Conservation (phyloP, 2,113 vertebrate species). For the Cyrtonyx montezumae region DNA sequence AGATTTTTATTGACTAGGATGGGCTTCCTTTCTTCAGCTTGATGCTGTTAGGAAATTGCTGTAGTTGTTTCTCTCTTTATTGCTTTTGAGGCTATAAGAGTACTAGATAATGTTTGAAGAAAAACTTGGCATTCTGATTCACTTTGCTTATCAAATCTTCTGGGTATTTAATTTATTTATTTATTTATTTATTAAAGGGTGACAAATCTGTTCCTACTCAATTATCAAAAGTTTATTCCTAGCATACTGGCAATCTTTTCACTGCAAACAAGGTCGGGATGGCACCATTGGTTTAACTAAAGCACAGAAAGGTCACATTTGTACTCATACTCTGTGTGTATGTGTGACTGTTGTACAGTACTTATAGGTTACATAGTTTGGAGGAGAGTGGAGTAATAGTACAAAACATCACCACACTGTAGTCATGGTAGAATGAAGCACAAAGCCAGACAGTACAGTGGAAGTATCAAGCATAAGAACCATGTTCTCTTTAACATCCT, state of each 20-base stretch:
- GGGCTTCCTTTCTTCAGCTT: background rate
- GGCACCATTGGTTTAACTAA: background rate
- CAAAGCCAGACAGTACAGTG: background rate
- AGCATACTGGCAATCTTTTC: background rate
- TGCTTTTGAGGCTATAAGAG: background rate
- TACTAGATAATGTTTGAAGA: background rate
- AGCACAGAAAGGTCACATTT: background rate
- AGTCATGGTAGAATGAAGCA: background rate
- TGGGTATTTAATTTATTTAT: no score
- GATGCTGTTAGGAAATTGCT: background rate
- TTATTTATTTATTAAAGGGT: accelerated
- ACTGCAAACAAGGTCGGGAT: background rate
- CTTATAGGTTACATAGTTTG: background rate
- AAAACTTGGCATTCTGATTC: background rate
- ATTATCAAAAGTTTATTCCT: background rate
- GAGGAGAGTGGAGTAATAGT: background rate
- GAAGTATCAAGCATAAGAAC: background rate
- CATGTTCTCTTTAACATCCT: background rate
- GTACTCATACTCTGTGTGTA: background rate
- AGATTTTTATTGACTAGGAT: background rate
- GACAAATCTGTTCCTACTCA: background rate
- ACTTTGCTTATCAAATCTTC: background rate
- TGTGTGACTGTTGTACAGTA: background rate
- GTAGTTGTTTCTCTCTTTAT: background rate
- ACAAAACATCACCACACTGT: background rate